phyloP scores from a whole-genome alignment of 2,888 invertebrate genomes.

The Lumbricus terrestris region DNA sequence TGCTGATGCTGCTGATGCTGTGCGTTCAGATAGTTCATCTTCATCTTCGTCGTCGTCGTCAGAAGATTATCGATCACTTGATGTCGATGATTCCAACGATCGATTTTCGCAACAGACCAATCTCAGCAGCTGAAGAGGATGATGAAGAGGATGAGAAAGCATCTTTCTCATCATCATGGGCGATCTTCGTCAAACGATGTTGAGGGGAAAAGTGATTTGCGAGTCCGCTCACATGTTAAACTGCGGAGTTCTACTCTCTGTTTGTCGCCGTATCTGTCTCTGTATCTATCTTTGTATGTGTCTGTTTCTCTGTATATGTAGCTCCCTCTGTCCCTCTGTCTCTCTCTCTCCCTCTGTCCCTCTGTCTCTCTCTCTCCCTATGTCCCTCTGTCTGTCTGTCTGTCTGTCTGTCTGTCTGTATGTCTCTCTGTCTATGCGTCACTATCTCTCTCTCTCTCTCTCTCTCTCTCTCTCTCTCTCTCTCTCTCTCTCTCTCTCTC shows the following conservation, averaged over 20 bases:
- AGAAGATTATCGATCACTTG: neutral
- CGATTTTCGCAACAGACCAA: neutral
- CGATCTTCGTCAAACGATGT: no score
- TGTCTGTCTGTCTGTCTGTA: neutral
- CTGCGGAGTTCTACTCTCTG: no score
- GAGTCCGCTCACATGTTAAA: no score
- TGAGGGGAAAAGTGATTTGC: no score
- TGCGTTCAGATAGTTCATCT: neutral
- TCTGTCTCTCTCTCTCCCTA: neutral
- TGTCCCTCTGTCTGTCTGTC: neutral
- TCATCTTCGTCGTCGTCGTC: neutral
- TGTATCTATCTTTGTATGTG: no score
- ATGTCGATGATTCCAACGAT: neutral
- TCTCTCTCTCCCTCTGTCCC: neutral
- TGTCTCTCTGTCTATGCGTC: no score
- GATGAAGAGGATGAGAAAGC: no score
- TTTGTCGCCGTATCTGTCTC: no score
- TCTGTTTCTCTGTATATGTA: no score
- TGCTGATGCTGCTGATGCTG: neutral
- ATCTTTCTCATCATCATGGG: no score
- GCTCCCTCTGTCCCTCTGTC: neutral
- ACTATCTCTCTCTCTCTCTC: neutral
- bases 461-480: neutral
- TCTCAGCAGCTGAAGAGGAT: neutral
- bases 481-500: neutral